These are phyloP conservation scores for Chrysomallon squamiferum DNA, from an alignment of 1,140 invertebrate species.

Conservation along the genomic window DNA sequence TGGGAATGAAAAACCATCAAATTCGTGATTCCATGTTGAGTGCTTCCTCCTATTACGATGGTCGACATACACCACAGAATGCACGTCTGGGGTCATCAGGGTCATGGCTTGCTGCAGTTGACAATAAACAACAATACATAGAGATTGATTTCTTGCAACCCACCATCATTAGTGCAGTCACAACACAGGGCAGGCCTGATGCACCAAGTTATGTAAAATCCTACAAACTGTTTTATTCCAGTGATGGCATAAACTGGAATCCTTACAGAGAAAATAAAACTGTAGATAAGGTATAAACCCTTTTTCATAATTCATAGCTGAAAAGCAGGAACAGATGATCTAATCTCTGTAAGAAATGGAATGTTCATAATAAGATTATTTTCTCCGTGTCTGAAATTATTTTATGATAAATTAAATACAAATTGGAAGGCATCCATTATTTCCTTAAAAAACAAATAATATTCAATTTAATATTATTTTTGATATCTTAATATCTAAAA, in stretches of 20 bases:
- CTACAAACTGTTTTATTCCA: slow-evolving; percentile 77
- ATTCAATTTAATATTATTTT: no score
- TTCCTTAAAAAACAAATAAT: no score
- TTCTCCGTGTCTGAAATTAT: no score
- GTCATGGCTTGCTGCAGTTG: slow-evolving; percentile 47
- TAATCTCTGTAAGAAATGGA: no score
- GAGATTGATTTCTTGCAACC: slow-evolving; percentile 79
- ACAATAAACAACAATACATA: slow-evolving; percentile 47
- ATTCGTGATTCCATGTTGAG: slow-evolving; percentile 70
- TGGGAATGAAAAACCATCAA: slow-evolving; percentile 71
- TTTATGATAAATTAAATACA: no score
- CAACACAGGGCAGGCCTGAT: slow-evolving; percentile 68
- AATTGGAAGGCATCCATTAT: no score
- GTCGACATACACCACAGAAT: slow-evolving; percentile 39
- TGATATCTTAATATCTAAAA: no score
- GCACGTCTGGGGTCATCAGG: slow-evolving; percentile 50
- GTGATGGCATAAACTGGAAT: slow-evolving; percentile 75
- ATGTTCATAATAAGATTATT: no score
- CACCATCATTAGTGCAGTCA: slow-evolving; percentile 78
- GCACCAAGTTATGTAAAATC: slow-evolving; percentile 73
- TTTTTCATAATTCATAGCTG: no score
- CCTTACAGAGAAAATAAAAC: slow-evolving; percentile 69
- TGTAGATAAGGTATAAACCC: slow-evolving; percentile 67
- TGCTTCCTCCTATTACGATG: slow-evolving; percentile 64
- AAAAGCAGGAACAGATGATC: no score